Percentiles rank a stretch among this genome's conserved stretches.
phyloP scores from a whole-genome alignment of 2,888 invertebrate species.

The Acutogordius australiensis region DNA sequence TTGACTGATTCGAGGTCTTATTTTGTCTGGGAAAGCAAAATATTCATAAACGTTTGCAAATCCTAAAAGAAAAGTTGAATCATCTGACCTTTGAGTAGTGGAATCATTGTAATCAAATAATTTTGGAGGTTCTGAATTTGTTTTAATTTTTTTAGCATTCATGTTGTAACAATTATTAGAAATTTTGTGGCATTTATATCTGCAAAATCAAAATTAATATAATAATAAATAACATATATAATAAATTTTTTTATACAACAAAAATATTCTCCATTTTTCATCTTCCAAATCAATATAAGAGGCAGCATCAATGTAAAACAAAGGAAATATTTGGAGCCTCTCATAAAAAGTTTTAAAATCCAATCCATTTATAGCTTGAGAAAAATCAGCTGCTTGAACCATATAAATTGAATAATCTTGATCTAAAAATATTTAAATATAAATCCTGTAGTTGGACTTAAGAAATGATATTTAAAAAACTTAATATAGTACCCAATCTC shows the following conservation, averaged over 20 bases:
- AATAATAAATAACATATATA: no score
- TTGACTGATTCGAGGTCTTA: conserved; percentile 44
- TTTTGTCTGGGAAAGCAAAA: conserved; percentile 59
- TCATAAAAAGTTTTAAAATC: not conserved
- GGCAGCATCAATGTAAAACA: conserved; percentile 87
- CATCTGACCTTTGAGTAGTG: no score
- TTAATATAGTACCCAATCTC: no score
- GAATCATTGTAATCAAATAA: conserved; percentile 22
- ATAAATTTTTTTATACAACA: no score
- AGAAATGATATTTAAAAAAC: not conserved
- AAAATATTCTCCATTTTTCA: conserved; percentile 41
- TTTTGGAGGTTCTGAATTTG: conserved; percentile 18
- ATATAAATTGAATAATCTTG: no score
- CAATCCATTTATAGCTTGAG: not conserved
- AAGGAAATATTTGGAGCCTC: conserved; percentile 49
- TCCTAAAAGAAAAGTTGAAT: no score
- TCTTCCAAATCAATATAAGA: conserved; percentile 72
- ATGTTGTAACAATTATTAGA: conserved; percentile 12
- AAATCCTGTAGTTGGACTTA: no score
- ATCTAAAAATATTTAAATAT: no score
- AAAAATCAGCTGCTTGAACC: not conserved
- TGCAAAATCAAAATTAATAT: conserved; percentile 27
- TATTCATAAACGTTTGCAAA: conserved; percentile 73
- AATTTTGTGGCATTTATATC: not conserved
- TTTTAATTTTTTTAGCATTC: not conserved